Percentiles rank a stretch among this genome's conserved stretches.
phyloP scores from a whole-genome alignment of 1,140 invertebrate genomes.

The Bombus superbus region DNA sequence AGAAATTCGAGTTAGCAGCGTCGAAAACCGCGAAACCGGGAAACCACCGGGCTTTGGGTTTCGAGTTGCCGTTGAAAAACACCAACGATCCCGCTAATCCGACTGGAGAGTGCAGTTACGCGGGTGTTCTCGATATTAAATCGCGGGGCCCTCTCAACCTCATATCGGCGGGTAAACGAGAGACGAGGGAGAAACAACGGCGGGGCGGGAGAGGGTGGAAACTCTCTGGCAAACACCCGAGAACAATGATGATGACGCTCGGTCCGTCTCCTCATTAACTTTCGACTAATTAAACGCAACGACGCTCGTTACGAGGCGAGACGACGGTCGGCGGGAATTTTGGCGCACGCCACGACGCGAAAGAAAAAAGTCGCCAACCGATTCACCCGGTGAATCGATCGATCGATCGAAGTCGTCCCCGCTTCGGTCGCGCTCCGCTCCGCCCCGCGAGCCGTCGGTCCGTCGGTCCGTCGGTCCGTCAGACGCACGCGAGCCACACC shows the following conservation, averaged over 20 bases:
- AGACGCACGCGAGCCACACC: slow-evolving; percentile 70
- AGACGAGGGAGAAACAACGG: too few relatives aligned
- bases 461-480: slow-evolving; percentile 64
- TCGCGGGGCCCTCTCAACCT: neutral
- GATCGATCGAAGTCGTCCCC: slow-evolving; percentile 57
- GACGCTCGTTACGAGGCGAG: slow-evolving; percentile 34
- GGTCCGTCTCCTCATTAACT: slow-evolving; percentile 49
- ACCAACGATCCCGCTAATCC: slow-evolving; percentile 30
- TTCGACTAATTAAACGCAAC: slow-evolving; percentile 53
- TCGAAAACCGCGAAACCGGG: neutral
- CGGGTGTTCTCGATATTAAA: neutral
- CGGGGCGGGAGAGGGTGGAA: neutral
- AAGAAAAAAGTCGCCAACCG: slow-evolving; percentile 35
- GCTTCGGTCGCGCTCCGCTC: slow-evolving; percentile 43
- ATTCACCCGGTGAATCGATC: slow-evolving; percentile 62
- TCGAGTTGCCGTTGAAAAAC: slow-evolving; percentile 22
- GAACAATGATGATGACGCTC: slow-evolving; percentile 32
- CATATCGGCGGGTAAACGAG: neutral
- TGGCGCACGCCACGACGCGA: neutral
- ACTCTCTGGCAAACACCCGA: slow-evolving; percentile 28
- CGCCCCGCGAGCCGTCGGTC: slow-evolving; percentile 55
- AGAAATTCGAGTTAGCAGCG: neutral
- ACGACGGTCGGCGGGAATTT: slow-evolving; percentile 14
- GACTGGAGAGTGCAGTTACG: neutral
- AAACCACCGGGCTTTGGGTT: neutral